Base-by-base conservation (phyloP, 2,797 vertebrate genomes). In the Perodicticus potto region DNA sequence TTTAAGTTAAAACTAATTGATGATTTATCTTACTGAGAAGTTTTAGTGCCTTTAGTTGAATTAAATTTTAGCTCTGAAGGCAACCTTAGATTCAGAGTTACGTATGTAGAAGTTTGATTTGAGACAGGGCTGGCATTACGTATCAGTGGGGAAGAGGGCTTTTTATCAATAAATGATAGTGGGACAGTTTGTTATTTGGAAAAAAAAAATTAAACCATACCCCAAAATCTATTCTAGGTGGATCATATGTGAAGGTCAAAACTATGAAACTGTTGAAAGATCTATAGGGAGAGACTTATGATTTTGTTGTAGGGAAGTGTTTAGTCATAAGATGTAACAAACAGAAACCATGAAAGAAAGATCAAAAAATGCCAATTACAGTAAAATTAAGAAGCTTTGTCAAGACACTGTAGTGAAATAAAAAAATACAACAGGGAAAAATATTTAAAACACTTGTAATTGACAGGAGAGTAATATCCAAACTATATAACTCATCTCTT, bases 241-340 rank as follows among this genome's bases (percentile, higher is more conserved):
- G 8, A 70, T 76, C 55, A 84, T 77, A 74, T 77, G 40, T 84
- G 70, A 84, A 83, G 89, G 69, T 77, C 29, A 23, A 92, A 92
- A 81, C 23, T 67, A 37, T 84, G 70, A 84, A 70, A 61, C 22
- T 70, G 2, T 77, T 70, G 34, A 20, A 55, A 76, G 25, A 61
- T 61, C 83, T 63, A 23, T 37, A 49, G n/a, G 37, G 34, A 59
- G 87, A 92, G 76, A 43, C 7, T 72, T 70, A 43, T 84, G 67
- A 67, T 29, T 37, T 57, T 57, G 73, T 23, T 43, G 16, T n/a
- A 40, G 40, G 43, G n/a, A 91, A n/a, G 6, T 1, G 1, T 77
- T 70, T 90, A 40, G 8, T 77, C 70, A 59, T 57, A 53, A n/a
- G 49, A 45, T 69, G 70, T 45, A n/a, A 85, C 32, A 91, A 57